Conservation (phyloP, 1,140 invertebrate species). For the Pristionchus pacificus region DNA sequence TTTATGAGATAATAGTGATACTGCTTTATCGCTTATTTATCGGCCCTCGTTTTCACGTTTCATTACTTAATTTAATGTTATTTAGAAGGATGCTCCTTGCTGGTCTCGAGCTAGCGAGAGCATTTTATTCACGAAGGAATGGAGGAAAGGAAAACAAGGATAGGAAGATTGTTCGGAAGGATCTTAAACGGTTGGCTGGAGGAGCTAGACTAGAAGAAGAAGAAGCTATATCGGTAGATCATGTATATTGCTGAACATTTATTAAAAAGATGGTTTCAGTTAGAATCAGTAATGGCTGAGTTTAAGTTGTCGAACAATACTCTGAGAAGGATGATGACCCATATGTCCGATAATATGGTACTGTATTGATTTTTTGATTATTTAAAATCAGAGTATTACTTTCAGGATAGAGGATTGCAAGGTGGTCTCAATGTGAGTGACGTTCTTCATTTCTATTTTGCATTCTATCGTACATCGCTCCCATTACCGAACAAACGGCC, state of each 20-base stretch:
- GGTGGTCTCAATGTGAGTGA: constrained; percentile 5
- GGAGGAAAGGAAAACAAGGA: background rate
- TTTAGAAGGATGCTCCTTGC: background rate
- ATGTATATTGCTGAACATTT: background rate
- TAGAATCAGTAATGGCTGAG: constrained; percentile 36
- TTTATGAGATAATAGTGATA: too few relatives aligned
- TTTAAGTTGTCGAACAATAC: constrained; percentile 36
- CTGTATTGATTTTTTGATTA: too few relatives aligned
- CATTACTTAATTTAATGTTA: too few relatives aligned
- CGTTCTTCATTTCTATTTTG: background rate
- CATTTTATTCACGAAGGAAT: background rate
- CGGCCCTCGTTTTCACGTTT: too few relatives aligned
- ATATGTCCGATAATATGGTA: constrained; percentile 36
- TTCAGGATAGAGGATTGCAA: constrained; percentile 28
- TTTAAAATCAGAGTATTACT: too few relatives aligned
- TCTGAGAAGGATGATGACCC: constrained; percentile 32
- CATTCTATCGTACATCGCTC: too few relatives aligned
- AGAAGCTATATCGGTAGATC: constrained; percentile 11
- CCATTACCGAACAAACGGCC: too few relatives aligned
- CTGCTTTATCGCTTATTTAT: too few relatives aligned
- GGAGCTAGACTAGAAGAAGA: constrained; percentile 10
- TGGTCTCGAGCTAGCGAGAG: background rate
- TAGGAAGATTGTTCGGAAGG: constrained; percentile 7
- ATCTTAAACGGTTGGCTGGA: constrained; percentile 5
- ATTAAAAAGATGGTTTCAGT: constrained; percentile 23